Base-by-base conservation (phyloP, 2,797 vertebrate genomes). In the Spinus olivaceus region DNA sequence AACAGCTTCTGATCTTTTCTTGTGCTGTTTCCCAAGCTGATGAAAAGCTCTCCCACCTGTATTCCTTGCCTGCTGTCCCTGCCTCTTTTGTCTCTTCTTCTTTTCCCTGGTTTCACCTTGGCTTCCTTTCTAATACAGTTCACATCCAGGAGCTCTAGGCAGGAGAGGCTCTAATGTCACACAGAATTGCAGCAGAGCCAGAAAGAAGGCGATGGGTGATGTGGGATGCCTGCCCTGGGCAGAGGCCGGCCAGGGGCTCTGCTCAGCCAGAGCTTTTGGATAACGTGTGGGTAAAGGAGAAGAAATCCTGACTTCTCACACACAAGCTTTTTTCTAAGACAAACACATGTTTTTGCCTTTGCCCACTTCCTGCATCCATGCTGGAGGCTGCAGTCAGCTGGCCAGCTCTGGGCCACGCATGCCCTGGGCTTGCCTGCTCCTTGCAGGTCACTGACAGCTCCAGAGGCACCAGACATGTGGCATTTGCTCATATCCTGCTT, bases 131-230 rank as follows among this genome's bases (percentile, higher is more conserved):
- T 35, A 11, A 10, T 13, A 4, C 3, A 25, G 14, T 32, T 85
- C 27, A 8, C n/a, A 49, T 39, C 20, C 54, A 76, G 49, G 9
- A n/a, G 10, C 8, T 44, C 4, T 7, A 3, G 32, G 50, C 8
- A 21, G 47, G 14, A 37, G 37, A 25, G 42, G 57, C 35, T 56
- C 30, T 33, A 9, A 5, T 28, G 28, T 22, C 35, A 3, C 56
- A 9, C 16, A 5, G 8, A 9, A 5, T 4, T 18, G 71, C 24
- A 35, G 49, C 49, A 44, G 71, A 35, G 42, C 4, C 70, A 44
- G 47, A 20, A 47, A 1, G 46, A 13, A 35, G 49, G 32, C 0
- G 1, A 3, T 42, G 61, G 41, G 54, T 19, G 61, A 6, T 0
- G 4, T 6, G 4, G 5, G 21, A 35, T 12, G 44, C 44, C 50